A percentile compares a stretch with the other conserved stretches of the same genome.
phyloP scores from a whole-genome alignment of 2,888 invertebrate genomes.

The Trachelus tabidus region DNA sequence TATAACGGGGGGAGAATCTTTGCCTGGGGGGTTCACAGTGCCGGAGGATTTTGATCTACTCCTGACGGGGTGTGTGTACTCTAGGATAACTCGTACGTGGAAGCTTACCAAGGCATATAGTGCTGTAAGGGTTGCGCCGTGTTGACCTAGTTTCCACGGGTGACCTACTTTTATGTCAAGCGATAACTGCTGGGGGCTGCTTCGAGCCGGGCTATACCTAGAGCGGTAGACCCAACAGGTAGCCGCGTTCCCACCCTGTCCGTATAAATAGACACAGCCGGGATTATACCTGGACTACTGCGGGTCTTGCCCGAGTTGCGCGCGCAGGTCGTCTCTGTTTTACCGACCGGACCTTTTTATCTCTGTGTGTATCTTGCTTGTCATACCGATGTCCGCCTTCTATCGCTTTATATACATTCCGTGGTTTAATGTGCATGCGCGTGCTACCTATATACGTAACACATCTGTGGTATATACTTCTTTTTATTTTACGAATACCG shows the following conservation, averaged over 20 bases:
- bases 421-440: no score
- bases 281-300: constrained; percentile 56
- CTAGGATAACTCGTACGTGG: neutral
- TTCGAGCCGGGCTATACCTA: constrained; percentile 22
- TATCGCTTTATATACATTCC: neutral
- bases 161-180: constrained; percentile 47
- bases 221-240: constrained; percentile 53
- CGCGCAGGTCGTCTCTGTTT: constrained; percentile 19
- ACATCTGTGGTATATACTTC: neutral
- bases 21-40: neutral
- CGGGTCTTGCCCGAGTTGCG: constrained; percentile 31
- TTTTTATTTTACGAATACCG: neutral
- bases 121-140: constrained; percentile 24
- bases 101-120: neutral
- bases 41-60: neutral
- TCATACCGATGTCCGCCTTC: neutral
- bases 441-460: neutral
- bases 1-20: neutral
- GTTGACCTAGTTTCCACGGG: constrained; percentile 48
- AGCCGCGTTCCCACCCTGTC: constrained; percentile 50
- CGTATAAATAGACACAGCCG: constrained; percentile 62
- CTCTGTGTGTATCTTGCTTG: neutral
- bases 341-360: neutral
- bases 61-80: constrained; percentile 1
- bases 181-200: constrained; percentile 24